Percentiles rank a stretch among this genome's conserved stretches.
Conservation (phyloP, 2,113 vertebrate genomes). For the Helogale parvula region DNA sequence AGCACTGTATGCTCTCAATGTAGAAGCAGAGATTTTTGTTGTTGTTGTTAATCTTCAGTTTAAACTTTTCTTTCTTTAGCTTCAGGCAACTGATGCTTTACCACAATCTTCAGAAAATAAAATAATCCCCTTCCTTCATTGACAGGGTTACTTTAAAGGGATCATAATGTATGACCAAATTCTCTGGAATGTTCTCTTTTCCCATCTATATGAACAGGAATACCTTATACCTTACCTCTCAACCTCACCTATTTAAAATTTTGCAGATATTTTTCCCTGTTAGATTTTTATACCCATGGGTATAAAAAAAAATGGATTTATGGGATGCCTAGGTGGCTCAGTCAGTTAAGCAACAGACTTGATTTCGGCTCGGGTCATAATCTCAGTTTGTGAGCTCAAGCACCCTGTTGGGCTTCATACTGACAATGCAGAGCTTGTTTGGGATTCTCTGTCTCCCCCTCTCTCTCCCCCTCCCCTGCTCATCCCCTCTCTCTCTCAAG, state of each 20-base stretch:
- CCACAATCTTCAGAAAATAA: neutral
- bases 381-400: too few species aligned
- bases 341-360: too few species aligned
- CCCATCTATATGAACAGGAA: neutral
- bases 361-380: too few species aligned
- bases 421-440: too few species aligned
- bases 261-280: neutral
- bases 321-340: too few species aligned
- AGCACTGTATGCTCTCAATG: neutral
- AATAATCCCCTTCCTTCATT: constrained; percentile 40
- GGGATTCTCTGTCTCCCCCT: too few species aligned
- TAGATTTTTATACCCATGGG: neutral
- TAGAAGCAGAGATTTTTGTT: neutral
- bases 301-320: too few species aligned
- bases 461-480: too few species aligned
- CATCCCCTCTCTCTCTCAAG: too few species aligned
- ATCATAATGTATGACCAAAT: neutral
- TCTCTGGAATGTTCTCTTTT: neutral
- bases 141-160: neutral
- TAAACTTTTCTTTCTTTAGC: too few species aligned
- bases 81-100: too few species aligned
- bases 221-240: neutral
- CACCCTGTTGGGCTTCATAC: too few species aligned
- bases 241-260: neutral
- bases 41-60: neutral